Evolutionary conservation across 2,113 vertebrate species (phyloP).

Genomic region (Balaenoptera acutorostrata): DNA sequence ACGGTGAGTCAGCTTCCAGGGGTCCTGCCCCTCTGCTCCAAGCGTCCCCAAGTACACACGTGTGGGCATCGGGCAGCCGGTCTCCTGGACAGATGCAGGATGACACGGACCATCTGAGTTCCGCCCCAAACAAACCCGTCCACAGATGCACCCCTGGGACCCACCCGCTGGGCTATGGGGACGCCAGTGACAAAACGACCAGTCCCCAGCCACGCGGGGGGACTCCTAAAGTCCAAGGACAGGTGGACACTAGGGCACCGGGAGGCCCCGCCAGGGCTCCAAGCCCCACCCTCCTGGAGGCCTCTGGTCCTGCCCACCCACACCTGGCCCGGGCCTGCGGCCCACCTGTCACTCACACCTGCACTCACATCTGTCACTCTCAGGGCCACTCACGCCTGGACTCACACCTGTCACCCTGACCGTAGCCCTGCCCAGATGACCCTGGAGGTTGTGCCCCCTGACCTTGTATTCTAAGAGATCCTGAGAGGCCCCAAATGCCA

Average conservation of each 20-base stretch:
- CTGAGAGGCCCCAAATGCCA: background rate
- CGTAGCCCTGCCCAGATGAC: background rate
- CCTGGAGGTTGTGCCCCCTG: background rate
- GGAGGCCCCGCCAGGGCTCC: background rate
- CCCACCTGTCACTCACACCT: background rate
- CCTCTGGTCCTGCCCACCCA: background rate
- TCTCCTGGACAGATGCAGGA: background rate
- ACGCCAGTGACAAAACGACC: accelerated
- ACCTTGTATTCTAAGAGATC: background rate
- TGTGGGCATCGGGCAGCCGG: accelerated
- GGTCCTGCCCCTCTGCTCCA: background rate
- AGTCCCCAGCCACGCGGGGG: accelerated
- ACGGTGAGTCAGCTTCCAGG: slow-evolving; percentile 73
- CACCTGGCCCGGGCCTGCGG: too few relatives aligned
- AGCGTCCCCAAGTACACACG: accelerated
- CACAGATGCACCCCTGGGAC: background rate
- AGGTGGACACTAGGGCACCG: background rate
- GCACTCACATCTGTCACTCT: background rate
- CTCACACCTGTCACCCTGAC: background rate
- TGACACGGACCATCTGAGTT: accelerated
- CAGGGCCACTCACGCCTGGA: too few relatives aligned
- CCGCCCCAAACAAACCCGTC: background rate
- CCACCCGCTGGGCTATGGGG: accelerated
- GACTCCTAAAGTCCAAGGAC: background rate
- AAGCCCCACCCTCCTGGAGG: too few relatives aligned